Percentiles rank a stretch among this genome's conserved stretches.
Conservation (phyloP, 2,888 invertebrate genomes). For the Pseudococcus longispinus region DNA sequence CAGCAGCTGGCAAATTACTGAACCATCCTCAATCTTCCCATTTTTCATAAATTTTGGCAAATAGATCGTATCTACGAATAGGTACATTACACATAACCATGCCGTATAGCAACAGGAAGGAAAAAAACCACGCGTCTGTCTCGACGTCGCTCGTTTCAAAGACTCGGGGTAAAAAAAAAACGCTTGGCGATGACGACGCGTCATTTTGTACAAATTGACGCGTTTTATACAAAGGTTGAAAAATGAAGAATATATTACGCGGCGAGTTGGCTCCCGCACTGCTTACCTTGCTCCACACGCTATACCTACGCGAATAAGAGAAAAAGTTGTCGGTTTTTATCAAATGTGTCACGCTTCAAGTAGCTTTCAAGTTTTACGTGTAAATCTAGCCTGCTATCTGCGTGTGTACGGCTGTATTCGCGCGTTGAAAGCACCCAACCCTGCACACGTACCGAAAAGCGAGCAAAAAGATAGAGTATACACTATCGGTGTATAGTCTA, state of each 20-base stretch:
- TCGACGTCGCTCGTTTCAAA: neutral
- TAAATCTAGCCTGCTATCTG: constrained; percentile 35
- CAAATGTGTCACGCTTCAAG: constrained; percentile 43
- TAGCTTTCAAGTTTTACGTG: constrained; percentile 46
- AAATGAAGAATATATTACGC: constrained; percentile 27
- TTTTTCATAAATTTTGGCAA: too few species aligned
- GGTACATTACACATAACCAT: neutral
- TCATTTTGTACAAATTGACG: constrained; percentile 37
- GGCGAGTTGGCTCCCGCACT: neutral
- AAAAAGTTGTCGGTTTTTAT: constrained; percentile 44
- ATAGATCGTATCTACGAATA: too few species aligned
- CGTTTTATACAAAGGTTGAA: constrained; percentile 3
- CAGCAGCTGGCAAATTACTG: too few species aligned
- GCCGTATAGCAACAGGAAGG: neutral
- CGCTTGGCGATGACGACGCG: neutral
- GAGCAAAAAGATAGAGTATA: constrained; percentile 3
- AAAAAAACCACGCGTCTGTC: neutral
- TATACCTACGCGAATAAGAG: neutral
- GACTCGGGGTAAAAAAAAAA: neutral
- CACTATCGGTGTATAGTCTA: neutral
- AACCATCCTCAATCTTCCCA: too few species aligned
- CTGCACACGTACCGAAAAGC: neutral
- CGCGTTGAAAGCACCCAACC: constrained; percentile 12
- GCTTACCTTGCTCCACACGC: neutral
- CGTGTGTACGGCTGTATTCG: neutral